Base-by-base conservation (phyloP, 2,888 invertebrate genomes). In the Meiosimyza platycephala region DNA sequence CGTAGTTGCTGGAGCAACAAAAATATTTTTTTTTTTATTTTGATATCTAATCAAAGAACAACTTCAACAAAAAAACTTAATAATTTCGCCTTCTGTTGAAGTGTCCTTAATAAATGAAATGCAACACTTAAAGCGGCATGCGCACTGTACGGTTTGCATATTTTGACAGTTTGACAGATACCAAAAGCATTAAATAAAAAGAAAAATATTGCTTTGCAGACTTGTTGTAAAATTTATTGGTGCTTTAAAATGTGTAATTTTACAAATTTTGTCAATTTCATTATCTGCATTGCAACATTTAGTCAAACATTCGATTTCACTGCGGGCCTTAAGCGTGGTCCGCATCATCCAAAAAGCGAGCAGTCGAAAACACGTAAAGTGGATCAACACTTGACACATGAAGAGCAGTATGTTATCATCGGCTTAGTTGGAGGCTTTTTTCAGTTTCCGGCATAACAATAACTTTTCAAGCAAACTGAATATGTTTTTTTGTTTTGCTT, bases 331-430 rank as follows among this genome's bases (percentile, higher is more conserved):
- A 86, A 89, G 77, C 86, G 92, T 74, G 92, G 92, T 15, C 92
- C 92, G 1, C 93, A 92, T 86, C 93, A 92, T 87, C 92, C 92
- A 0, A 85, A 89, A 76, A 89, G 89, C 78, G 90, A 82, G 71
- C 84, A 87, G 18, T 81, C 84, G 33, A 88, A 94, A 60, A 93
- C 92, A 0, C 90, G 91, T 67, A 83, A 84, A 76, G 83, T 88
- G 52, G 94, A 95, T 81, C 88, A 89, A 12, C 89, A 93, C 80
- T 87, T 95, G 22, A 88, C 95, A 70, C 94, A 94, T 77, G 95
- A 95, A 83, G 90, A 90, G 55, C 91, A 91, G 95, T 95, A 86
- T 88, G 89, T 84, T 15, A 3, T 15, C 16, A 3, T 15, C 16
- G 5, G 4, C 11, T 7, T 6, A 9, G 9, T 40, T 40, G 40